Conservation (phyloP, 2,113 vertebrate genomes). For the Indicator maculatus region DNA sequence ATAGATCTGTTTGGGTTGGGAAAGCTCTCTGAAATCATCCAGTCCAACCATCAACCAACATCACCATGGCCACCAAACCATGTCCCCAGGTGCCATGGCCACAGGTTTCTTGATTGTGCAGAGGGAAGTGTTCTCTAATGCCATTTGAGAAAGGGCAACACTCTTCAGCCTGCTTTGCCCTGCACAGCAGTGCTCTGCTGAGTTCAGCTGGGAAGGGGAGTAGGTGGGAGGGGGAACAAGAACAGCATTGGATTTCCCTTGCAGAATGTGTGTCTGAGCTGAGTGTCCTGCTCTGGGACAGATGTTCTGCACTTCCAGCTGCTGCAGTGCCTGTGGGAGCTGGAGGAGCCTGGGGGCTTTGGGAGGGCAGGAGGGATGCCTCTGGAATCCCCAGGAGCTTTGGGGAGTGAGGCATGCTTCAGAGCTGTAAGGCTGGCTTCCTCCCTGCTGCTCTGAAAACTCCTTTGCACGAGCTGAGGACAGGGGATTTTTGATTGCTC, state of each 20-base stretch:
- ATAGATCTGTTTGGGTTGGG: too few species aligned
- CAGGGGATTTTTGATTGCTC: neutral
- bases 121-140: neutral
- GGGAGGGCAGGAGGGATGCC: fast-evolving
- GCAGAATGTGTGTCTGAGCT: neutral
- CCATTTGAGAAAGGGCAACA: neutral
- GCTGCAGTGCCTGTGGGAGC: neutral
- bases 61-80: too few species aligned
- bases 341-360: neutral
- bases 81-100: too few species aligned
- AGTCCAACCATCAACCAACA: too few species aligned
- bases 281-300: neutral
- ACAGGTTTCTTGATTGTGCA: neutral
- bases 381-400: neutral
- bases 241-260: neutral
- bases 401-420: neutral
- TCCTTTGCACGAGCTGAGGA: neutral
- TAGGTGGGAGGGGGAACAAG: neutral
- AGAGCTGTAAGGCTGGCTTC: neutral
- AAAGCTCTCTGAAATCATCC: too few species aligned
- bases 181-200: neutral
- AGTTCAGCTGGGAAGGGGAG: neutral
- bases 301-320: neutral
- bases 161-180: neutral
- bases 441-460: neutral